These are phyloP conservation scores for Zelleria hepariella DNA, from an alignment of 2,888 invertebrate species.

Conservation along the genomic window DNA sequence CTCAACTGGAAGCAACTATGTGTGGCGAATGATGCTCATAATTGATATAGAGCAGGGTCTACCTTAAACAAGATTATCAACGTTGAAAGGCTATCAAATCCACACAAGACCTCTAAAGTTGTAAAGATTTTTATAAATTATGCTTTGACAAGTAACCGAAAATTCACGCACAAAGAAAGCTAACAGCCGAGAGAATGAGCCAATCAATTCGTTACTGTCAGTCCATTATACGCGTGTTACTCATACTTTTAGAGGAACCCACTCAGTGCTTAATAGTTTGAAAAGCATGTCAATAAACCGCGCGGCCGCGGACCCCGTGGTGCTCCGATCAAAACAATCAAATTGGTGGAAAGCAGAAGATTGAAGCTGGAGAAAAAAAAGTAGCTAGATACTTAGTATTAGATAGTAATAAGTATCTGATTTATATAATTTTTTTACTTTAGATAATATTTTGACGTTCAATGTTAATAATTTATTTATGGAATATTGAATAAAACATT, in stretches of 20 bases:
- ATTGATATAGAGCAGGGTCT: neutral
- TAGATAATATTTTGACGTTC: too few relatives aligned
- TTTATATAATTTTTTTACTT: too few relatives aligned
- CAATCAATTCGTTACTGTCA: neutral
- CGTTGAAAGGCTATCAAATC: neutral
- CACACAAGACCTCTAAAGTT: too few relatives aligned
- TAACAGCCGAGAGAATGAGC: neutral
- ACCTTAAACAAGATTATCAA: neutral
- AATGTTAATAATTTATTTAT: too few relatives aligned
- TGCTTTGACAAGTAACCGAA: too few relatives aligned
- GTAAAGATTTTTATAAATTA: too few relatives aligned
- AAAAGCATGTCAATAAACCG: conserved; percentile 19
- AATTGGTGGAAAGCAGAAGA: conserved; percentile 32
- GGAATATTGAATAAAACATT: too few relatives aligned
- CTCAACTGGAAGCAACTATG: conserved; percentile 1
- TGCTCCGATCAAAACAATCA: conserved; percentile 43
- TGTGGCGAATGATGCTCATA: neutral
- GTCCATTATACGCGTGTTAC: conserved; percentile 15
- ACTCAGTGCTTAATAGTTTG: conserved; percentile 15
- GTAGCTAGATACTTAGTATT: too few relatives aligned
- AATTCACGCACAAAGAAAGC: neutral
- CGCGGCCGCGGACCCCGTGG: conserved; percentile 27
- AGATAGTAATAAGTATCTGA: too few relatives aligned
- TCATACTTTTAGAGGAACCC: too few relatives aligned
- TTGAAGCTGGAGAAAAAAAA: neutral